Evolutionary conservation across 2,888 invertebrate genomes (phyloP).

Genomic region (Harpalus rubripes): DNA sequence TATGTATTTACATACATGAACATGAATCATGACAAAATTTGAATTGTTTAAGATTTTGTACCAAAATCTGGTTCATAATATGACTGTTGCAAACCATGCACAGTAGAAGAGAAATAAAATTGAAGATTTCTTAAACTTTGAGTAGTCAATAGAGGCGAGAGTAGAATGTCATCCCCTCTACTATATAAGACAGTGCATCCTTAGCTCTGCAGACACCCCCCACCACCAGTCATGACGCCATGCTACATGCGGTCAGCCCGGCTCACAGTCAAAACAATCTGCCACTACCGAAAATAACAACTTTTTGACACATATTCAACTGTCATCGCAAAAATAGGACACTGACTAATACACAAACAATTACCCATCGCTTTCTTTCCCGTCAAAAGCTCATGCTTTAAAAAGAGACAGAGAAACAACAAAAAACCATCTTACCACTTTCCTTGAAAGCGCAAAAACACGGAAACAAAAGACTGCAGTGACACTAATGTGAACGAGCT

Average conservation of each 20-base stretch:
- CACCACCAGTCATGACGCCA: slow-evolving; percentile 41
- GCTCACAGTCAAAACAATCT: slow-evolving; percentile 65
- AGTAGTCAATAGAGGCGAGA: slow-evolving; percentile 35
- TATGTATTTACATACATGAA: too few relatives aligned
- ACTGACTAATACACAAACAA: slow-evolving; percentile 28
- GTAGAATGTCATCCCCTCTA: slow-evolving; percentile 52
- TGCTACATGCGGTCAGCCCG: slow-evolving; percentile 63
- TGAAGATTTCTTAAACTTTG: background rate
- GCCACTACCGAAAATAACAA: slow-evolving; percentile 37
- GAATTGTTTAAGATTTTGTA: too few relatives aligned
- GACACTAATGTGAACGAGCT: slow-evolving; percentile 56
- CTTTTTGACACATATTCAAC: slow-evolving; percentile 46
- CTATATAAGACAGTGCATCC: slow-evolving; percentile 63
- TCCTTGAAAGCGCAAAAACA: slow-evolving; percentile 57
- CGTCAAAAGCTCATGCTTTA: background rate
- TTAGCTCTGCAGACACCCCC: slow-evolving; percentile 64
- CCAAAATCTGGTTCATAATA: too few relatives aligned
- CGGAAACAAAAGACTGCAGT: slow-evolving; percentile 56
- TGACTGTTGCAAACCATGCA: background rate
- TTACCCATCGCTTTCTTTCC: background rate
- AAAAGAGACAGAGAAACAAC: slow-evolving; percentile 22
- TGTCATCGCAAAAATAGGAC: slow-evolving; percentile 48
- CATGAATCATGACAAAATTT: too few relatives aligned
- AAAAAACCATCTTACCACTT: slow-evolving; percentile 58
- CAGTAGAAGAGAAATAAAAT: background rate